phyloP scores from a whole-genome alignment of 2,797 vertebrate genomes.

The Epinephelus malabaricus region DNA sequence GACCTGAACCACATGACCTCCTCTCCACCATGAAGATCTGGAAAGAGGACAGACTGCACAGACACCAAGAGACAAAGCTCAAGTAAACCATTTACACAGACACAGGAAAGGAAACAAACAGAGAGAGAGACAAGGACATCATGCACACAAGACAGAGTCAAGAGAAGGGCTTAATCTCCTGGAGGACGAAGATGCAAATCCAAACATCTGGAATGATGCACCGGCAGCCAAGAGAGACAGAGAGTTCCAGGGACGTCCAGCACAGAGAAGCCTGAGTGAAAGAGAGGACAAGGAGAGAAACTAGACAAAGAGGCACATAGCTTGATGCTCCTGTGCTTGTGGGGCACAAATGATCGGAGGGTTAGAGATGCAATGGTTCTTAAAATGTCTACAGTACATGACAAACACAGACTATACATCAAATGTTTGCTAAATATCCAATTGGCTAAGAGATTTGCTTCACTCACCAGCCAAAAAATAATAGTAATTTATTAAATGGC shows the following conservation, averaged over 20 bases:
- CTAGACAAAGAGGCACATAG: not conserved
- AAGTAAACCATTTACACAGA: not conserved
- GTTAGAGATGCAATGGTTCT: not conserved
- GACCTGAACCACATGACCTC: not conserved
- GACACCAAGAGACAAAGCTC: not conserved
- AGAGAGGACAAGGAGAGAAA: not conserved
- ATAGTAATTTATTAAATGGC: too few relatives aligned
- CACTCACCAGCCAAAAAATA: too few relatives aligned
- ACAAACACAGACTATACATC: not conserved
- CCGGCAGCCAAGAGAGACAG: not conserved
- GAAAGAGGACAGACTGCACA: too few relatives aligned
- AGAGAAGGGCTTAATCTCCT: not conserved
- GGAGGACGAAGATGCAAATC: not conserved
- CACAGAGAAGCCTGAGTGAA: constrained; percentile 3
- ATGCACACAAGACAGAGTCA: not conserved
- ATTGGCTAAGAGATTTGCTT: too few relatives aligned
- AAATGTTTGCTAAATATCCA: too few relatives aligned
- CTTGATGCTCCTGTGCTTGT: not conserved
- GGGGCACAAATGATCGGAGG: not conserved
- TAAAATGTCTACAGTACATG: not conserved
- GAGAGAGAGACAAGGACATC: too few relatives aligned
- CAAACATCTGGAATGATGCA: constrained; percentile 9
- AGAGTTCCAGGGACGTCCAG: not conserved
- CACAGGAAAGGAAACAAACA: not conserved
- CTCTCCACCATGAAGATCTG: not conserved